Percentiles rank a stretch among this genome's conserved stretches.
Conservation (phyloP, 2,113 vertebrate species). For the Takifugu flavidus region DNA sequence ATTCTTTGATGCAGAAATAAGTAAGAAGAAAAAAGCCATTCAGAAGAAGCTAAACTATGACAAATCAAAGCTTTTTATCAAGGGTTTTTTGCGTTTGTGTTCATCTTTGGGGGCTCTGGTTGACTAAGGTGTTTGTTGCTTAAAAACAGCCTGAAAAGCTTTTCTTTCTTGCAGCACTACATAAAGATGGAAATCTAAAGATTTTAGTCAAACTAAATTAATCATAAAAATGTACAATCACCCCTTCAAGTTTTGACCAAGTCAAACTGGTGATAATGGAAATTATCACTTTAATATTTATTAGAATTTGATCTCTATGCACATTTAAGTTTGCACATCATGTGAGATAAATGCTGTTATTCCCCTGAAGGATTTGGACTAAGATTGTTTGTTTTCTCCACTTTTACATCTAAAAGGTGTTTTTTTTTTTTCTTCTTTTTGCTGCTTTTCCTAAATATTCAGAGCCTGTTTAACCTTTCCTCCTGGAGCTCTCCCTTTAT, state of each 20-base stretch:
- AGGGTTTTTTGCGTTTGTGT: constrained; percentile 65
- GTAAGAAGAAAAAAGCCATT: constrained; percentile 55
- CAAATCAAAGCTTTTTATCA: constrained; percentile 68
- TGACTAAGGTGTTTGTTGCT: constrained; percentile 60
- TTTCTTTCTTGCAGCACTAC: constrained; percentile 59
- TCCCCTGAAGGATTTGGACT: constrained; percentile 61
- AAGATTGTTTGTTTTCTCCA: constrained; percentile 34
- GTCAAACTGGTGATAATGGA: constrained; percentile 55
- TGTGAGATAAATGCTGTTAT: constrained; percentile 43
- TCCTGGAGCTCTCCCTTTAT: no score
- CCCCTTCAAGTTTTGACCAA: constrained; percentile 62
- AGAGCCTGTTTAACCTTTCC: no score
- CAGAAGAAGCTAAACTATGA: constrained; percentile 52
- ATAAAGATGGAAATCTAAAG: constrained; percentile 22
- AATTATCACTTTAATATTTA: constrained; percentile 71
- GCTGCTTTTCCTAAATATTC: not conserved
- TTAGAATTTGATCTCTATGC: constrained; percentile 74
- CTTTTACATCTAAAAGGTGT: constrained; percentile 50
- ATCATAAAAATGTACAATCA: constrained; percentile 71
- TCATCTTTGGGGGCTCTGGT: constrained; percentile 42
- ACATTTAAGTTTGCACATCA: constrained; percentile 71
- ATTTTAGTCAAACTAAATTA: constrained; percentile 65
- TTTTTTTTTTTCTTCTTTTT: constrained; percentile 9
- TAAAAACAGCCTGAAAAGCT: constrained; percentile 44
- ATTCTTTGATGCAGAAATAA: constrained; percentile 61